A percentile compares a stretch with the other conserved stretches of the same genome.
Conservation (phyloP, 2,113 vertebrate species). For the Axis porcinus region DNA sequence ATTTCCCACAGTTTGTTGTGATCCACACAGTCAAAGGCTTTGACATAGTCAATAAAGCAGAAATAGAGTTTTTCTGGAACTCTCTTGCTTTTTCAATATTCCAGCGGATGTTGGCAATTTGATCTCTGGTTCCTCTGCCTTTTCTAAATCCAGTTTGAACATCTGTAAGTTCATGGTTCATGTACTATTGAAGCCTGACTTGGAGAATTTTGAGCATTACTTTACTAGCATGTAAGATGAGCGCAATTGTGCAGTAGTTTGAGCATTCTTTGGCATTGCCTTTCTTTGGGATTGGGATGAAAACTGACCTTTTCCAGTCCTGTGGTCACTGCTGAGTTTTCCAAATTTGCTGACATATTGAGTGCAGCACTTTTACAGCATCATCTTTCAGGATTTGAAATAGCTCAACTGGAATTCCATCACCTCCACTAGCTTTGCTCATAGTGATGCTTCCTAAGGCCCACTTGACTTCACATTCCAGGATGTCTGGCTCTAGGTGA, state of each 20-base stretch:
- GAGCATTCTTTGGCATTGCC: not conserved
- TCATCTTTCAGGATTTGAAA: too few species aligned
- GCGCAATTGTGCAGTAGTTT: not conserved
- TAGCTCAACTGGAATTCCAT: too few species aligned
- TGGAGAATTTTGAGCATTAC: not conserved
- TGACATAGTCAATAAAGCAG: not conserved
- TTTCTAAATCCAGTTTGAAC: not conserved
- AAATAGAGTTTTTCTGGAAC: not conserved
- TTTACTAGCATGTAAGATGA: not conserved
- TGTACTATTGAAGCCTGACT: not conserved
- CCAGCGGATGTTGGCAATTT: fast-evolving
- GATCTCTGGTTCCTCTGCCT: not conserved
- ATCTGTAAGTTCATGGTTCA: not conserved
- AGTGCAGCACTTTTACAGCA: too few species aligned
- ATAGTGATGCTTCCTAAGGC: too few species aligned
- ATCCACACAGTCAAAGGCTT: not conserved
- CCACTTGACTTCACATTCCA: not conserved
- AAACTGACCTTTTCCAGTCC: not conserved
- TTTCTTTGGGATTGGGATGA: not conserved
- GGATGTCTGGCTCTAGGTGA: not conserved
- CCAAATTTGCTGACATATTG: not conserved
- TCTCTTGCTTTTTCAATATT: not conserved
- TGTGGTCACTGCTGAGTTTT: not conserved
- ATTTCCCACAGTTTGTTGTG: not conserved
- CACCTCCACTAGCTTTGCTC: too few species aligned